Evolutionary conservation across 2,113 vertebrate genomes (phyloP).

Genomic region (Gymnocephalus cernua): DNA sequence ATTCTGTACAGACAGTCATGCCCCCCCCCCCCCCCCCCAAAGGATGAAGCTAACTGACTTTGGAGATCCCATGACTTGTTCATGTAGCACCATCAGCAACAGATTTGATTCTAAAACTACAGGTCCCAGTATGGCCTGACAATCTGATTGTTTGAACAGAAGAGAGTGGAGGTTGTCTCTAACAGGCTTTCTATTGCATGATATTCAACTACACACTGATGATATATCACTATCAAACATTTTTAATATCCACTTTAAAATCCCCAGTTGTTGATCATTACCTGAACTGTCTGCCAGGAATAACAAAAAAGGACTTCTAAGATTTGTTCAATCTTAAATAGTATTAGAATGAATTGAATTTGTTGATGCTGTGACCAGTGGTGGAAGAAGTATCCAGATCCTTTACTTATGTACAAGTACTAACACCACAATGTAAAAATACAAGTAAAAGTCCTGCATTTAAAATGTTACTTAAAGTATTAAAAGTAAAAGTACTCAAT

Average conservation of each 20-base stretch:
- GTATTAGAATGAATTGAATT: conserved; percentile 15
- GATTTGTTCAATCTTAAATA: neutral
- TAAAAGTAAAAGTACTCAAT: no score
- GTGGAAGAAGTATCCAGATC: neutral
- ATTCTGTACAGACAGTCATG: neutral
- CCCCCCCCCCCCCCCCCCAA: neutral
- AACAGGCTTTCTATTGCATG: neutral
- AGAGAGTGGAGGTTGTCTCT: neutral
- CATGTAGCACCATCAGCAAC: neutral
- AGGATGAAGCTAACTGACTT: neutral
- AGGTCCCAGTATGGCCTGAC: neutral
- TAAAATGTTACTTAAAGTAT: no score
- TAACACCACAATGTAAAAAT: no score
- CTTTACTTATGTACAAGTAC: no score
- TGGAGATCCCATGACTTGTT: no score
- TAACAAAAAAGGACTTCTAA: neutral
- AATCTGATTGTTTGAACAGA: no score
- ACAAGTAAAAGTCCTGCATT: no score
- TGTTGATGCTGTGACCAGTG: neutral
- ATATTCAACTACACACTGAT: neutral
- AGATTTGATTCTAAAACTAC: neutral
- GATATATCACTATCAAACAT: neutral
- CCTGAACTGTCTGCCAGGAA: neutral
- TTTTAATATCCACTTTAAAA: neutral
- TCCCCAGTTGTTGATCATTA: neutral